Conservation (phyloP, 2,888 invertebrate species). For the Microctonus brassicae region DNA sequence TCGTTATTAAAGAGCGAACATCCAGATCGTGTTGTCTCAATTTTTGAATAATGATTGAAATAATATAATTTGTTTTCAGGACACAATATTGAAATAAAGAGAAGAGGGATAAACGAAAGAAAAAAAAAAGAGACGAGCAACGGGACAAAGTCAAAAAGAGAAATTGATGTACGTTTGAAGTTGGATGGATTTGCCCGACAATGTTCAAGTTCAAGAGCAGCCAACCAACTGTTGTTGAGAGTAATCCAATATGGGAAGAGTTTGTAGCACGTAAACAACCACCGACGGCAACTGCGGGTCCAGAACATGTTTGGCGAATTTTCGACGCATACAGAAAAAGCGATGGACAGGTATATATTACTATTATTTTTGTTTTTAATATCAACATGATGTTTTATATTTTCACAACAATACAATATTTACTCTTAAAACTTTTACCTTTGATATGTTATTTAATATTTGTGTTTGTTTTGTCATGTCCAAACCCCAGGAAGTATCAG, state of each 20-base stretch:
- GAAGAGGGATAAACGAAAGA: not conserved
- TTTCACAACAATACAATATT: not conserved
- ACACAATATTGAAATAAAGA: not conserved
- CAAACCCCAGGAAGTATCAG: constrained; percentile 82
- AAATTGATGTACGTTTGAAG: constrained; percentile 35
- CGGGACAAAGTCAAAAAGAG: not conserved
- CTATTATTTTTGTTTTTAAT: not conserved
- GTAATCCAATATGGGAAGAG: constrained; percentile 87
- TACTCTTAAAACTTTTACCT: no score
- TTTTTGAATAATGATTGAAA: not conserved
- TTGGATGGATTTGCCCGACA: constrained; percentile 48
- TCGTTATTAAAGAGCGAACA: not conserved
- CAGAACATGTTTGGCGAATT: constrained; percentile 92
- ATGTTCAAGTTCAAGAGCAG: constrained; percentile 83
- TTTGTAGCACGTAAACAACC: constrained; percentile 90
- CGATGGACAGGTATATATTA: constrained; percentile 87
- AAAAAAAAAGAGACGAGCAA: not conserved
- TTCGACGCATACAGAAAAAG: constrained; percentile 90
- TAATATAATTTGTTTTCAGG: constrained; percentile 9
- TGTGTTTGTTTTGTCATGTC: not conserved
- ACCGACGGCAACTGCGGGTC: constrained; percentile 84
- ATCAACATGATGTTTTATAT: not conserved
- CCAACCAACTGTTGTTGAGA: constrained; percentile 73
- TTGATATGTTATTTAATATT: not conserved
- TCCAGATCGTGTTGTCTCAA: not conserved